Base-by-base conservation (phyloP, 1,140 invertebrate species). In the Euglossa dilemma region DNA sequence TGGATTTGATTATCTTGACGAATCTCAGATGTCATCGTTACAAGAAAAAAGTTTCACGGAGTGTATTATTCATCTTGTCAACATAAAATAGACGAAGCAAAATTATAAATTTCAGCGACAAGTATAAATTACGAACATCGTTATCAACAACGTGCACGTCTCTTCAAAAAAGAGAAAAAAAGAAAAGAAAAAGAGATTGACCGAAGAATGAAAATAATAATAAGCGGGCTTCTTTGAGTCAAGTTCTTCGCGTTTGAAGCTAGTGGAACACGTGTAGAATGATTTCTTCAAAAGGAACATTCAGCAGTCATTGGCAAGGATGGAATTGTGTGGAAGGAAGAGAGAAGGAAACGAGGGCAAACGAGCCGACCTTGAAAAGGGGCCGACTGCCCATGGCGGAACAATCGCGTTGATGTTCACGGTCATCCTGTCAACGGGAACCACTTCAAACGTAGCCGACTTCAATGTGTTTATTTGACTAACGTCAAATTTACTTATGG, bases 401-500 rank as follows among this genome's bases (percentile, higher is more conserved):
- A 78, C 84, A 88, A 90, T 91, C 83, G 90, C 11, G 45, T 87
- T 83, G 85, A 80, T 82, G 82, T 90, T 90, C 90, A 91, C 85
- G 82, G 89, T 79, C 83, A 74, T 88, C 87, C 91, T 91, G 89
- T 92, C 91, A 91, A 91, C 90, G 86, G 80, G 84, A 81, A 88
- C 93, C 92, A 94, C 93, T 94, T 94, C 93, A 94, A 94, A 94
- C 91, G 92, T 91, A 82, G 91, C 93, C 92, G 91, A 54, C 80
- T 36, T 91, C 89, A 93, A 94, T 93, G 93, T 94, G 93, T 94
- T 94, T 94, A 94, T 94, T 94, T 94, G 88, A 90, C 90, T 91
- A 92, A 94, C 91, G 93, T 94, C 93, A 94, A 94, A 94, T 94
- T 94, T 94, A 93, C 91, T 92, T 82, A 76, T 81, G 74, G 52